Evolutionary conservation across 2,797 vertebrate genomes (phyloP).

Genomic region (Coendou prehensilis): DNA sequence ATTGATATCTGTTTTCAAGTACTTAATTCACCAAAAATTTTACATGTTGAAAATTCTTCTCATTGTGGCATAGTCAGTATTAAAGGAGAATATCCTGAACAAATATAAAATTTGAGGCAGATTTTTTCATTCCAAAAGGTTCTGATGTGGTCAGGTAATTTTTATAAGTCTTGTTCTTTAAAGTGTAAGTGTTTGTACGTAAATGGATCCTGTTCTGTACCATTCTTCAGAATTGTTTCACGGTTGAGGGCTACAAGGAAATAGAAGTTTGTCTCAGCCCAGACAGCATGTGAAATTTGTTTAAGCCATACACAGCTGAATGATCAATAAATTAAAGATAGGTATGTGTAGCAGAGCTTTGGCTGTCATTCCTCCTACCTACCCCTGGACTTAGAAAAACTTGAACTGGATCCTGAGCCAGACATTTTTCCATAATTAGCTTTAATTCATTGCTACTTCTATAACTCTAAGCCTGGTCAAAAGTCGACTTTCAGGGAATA

Average conservation of each 20-base stretch:
- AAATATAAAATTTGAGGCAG: constrained; percentile 89
- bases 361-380: background rate
- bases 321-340: background rate
- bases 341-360: accelerated
- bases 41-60: constrained; percentile 88
- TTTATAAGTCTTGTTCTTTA: constrained; percentile 85
- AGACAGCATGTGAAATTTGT: background rate
- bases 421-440: constrained; percentile 67
- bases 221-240: constrained; percentile 54
- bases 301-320: background rate
- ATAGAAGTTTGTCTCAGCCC: constrained; percentile 26
- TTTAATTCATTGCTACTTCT: constrained; percentile 62
- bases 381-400: background rate
- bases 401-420: background rate
- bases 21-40: constrained; percentile 84
- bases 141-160: constrained; percentile 81
- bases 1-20: constrained; percentile 86
- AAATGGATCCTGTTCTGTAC: constrained; percentile 74
- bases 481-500: background rate
- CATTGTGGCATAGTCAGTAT: constrained; percentile 84
- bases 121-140: constrained; percentile 87
- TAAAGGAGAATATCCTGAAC: constrained; percentile 84
- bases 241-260: constrained; percentile 51
- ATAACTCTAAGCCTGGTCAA: background rate
- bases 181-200: constrained; percentile 81